A percentile compares a stretch with the other conserved stretches of the same genome.
phyloP scores from a whole-genome alignment of 2,888 invertebrate genomes.

The Acanthosepion lycidas region DNA sequence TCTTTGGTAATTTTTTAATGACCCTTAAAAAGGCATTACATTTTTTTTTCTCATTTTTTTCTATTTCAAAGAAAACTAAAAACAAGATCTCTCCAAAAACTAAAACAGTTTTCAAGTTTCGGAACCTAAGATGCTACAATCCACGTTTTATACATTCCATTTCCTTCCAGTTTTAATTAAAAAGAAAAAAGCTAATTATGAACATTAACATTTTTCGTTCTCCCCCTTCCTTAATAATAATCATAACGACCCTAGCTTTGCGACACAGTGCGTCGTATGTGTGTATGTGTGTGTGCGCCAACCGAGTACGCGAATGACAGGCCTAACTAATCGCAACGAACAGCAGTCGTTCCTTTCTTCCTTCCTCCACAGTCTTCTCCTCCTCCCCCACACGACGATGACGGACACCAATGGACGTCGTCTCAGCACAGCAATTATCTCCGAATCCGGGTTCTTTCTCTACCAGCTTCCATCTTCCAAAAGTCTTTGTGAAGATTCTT shows the following conservation, averaged over 20 bases:
- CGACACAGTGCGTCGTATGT: neutral
- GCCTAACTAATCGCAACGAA: conserved; percentile 11
- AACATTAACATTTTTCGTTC: neutral
- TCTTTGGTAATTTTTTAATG: too few species aligned
- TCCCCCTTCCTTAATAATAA: conserved; percentile 6
- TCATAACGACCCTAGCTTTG: neutral
- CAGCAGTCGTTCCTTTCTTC: conserved; percentile 33
- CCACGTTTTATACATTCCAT: neutral
- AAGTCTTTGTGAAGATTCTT: neutral
- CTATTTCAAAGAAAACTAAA: too few species aligned
- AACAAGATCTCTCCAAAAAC: too few species aligned
- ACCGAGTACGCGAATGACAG: neutral
- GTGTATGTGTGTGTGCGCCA: neutral
- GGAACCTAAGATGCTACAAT: neutral
- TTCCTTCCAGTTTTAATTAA: neutral
- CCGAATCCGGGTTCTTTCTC: conserved; percentile 33
- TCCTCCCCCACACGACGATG: conserved; percentile 21
- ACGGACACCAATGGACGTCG: conserved; percentile 33
- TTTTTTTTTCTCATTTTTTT: too few species aligned
- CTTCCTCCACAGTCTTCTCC: neutral
- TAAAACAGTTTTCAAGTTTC: too few species aligned
- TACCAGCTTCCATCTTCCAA: neutral
- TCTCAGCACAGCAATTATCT: conserved; percentile 22
- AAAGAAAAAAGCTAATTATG: neutral
- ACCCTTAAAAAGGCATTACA: too few species aligned